Percentiles rank a stretch among this genome's conserved stretches.
These are phyloP conservation scores for Ptychoptera contaminata DNA, from an alignment of 2,888 invertebrate species.

Conservation along the genomic window DNA sequence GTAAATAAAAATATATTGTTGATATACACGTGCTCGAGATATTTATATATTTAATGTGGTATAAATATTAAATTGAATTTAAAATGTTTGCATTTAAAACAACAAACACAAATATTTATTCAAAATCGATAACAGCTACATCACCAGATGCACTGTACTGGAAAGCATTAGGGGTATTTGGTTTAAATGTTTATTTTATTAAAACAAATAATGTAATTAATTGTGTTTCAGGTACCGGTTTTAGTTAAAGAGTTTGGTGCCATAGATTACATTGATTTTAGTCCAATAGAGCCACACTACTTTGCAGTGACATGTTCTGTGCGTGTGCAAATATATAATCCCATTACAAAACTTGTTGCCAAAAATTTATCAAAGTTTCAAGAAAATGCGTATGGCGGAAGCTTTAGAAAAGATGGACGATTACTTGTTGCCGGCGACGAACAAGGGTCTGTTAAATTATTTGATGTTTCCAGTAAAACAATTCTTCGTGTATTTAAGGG, in stretches of 20 bases:
- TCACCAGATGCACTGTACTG: constrained; percentile 74
- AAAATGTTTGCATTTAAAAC: constrained; percentile 20
- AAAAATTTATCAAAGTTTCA: constrained; percentile 72
- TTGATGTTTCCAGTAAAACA: constrained; percentile 72
- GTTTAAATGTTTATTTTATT: constrained; percentile 7
- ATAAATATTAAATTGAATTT: neutral
- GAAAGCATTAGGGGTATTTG: constrained; percentile 69
- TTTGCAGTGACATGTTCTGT: constrained; percentile 90
- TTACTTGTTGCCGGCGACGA: constrained; percentile 82
- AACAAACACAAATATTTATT: constrained; percentile 21
- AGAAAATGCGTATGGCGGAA: constrained; percentile 71
- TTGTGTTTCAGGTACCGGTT: constrained; percentile 51
- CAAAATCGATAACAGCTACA: constrained; percentile 34
- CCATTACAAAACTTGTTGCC: constrained; percentile 64
- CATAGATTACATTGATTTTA: constrained; percentile 82
- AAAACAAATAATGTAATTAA: neutral
- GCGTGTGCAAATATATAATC: constrained; percentile 74
- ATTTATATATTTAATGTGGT: neutral
- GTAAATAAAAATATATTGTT: too few relatives aligned
- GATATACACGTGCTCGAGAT: too few relatives aligned
- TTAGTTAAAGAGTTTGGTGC: constrained; percentile 84
- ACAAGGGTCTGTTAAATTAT: constrained; percentile 71
- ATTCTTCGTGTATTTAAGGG: constrained; percentile 74
- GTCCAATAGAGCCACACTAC: constrained; percentile 73
- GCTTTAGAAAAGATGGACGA: constrained; percentile 65